Conservation (phyloP, 2,797 vertebrate genomes). For the Lacerta agilis region DNA sequence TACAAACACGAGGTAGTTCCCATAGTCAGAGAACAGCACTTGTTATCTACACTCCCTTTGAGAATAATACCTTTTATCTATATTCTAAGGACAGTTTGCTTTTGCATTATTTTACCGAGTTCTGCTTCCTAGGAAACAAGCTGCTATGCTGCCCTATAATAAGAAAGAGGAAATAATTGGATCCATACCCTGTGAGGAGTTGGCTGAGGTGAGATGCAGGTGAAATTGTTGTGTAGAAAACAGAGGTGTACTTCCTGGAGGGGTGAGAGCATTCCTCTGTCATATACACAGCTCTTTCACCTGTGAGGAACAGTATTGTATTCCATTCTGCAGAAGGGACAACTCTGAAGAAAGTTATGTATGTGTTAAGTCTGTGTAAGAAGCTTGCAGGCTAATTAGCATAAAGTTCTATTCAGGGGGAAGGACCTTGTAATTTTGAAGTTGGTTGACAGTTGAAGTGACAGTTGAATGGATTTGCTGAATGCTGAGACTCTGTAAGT, state of each 20-base stretch:
- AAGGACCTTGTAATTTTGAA: not conserved
- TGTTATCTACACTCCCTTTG: not conserved
- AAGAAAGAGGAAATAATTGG: not conserved
- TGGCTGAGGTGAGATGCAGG: not conserved
- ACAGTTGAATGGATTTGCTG: not conserved
- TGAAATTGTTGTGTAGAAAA: not conserved
- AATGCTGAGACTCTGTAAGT: not conserved
- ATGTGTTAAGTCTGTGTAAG: not conserved
- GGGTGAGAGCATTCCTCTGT: not conserved
- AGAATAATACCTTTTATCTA: not conserved
- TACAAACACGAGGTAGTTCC: not conserved
- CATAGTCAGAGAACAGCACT: not conserved
- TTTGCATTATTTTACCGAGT: constrained; percentile 1
- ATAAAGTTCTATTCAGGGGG: not conserved
- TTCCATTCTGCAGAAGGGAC: not conserved
- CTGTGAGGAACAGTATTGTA: not conserved
- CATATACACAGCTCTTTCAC: not conserved
- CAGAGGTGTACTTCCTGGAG: not conserved
- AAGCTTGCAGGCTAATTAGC: not conserved
- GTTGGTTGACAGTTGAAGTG: not conserved
- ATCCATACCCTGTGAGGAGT: not conserved
- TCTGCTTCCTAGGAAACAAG: not conserved
- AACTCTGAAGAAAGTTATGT: not conserved
- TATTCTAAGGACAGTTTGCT: not conserved
- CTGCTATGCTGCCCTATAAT: not conserved